Evolutionary conservation across 2,113 vertebrate genomes (phyloP).

Genomic region (Actenoides lindsayi): DNA sequence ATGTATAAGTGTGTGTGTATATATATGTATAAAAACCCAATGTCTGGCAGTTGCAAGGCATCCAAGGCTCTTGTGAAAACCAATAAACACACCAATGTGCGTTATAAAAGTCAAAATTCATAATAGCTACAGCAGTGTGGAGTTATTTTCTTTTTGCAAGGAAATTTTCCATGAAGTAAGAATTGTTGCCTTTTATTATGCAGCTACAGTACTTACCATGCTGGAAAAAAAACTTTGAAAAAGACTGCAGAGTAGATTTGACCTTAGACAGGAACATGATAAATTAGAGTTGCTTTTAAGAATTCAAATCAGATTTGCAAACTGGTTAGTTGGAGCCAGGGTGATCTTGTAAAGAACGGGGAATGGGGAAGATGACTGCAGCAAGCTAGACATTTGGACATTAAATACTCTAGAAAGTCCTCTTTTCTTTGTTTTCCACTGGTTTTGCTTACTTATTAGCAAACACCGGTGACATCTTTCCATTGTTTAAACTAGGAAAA

Average conservation of each 20-base stretch:
- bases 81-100: neutral
- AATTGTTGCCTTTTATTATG: constrained; percentile 48
- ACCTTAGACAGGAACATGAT: constrained; percentile 15
- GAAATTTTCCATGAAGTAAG: neutral
- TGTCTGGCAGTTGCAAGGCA: neutral
- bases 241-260: constrained; percentile 27
- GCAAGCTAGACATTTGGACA: neutral
- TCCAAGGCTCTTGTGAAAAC: neutral
- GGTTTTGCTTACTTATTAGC: neutral
- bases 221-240: constrained; percentile 8
- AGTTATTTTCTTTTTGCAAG: constrained; percentile 5
- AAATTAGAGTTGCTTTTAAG: constrained; percentile 39
- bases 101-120: constrained; percentile 22
- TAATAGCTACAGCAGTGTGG: neutral
- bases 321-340: constrained; percentile 4
- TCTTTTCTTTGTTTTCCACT: neutral
- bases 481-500: neutral
- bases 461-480: neutral
- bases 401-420: neutral
- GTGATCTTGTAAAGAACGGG: neutral
- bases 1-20: neutral
- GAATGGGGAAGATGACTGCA: neutral
- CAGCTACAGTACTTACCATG: neutral
- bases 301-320: constrained; percentile 53
- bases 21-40: neutral